Evolutionary conservation across 2,888 invertebrate genomes (phyloP), one percentile per base, ranked within the genome.

Genomic region (Mamestra brassicae): DNA sequence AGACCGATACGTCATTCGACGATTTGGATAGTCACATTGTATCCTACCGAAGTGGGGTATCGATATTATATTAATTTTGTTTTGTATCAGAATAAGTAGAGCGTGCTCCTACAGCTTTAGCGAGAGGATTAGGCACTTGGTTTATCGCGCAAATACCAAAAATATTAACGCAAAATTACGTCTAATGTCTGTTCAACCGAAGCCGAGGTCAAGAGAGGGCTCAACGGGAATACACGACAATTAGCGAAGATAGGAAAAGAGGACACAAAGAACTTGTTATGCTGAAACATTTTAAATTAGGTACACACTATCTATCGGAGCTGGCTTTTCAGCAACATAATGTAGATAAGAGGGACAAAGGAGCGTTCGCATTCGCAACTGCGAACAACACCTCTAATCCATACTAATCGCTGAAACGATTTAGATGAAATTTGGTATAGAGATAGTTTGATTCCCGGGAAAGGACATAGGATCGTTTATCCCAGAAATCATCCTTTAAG

Each of bases 21-120:
- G 11, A 72, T 80, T 73, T 45, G 8, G 26, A 26, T 50, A 60
- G 42, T 62, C 34, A 50, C 15, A 42, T 55, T 61, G 54, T 57
- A 57, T 66, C n/a, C 26, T 58, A 13, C 11, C 0, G 8, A 50
- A 42, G 15, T 74, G 6, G 13, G 26, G 45, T 38, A 57, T 57
- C 11, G 55, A 11, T 36, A 3, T 36, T 55, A 8, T 8, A 55
- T 8, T n/a, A n/a, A 36, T 63, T 8, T 62, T n/a, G 26, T 17
- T 38, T 68, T 54, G 26, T 52, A 11, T 65, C 36, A 38, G 6
- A 17, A 52, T 10, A 13, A 15, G 13, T 70, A 45, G 7, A n/a
- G 10, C 42, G 34, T 52, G 34, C 5, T 26, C 26, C 5, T 26
- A 13, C 5, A 34, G 26, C 17, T 38, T 26, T 26, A 50, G 47